Conservation (phyloP, 2,113 vertebrate genomes). For the Xiphophorus hellerii region DNA sequence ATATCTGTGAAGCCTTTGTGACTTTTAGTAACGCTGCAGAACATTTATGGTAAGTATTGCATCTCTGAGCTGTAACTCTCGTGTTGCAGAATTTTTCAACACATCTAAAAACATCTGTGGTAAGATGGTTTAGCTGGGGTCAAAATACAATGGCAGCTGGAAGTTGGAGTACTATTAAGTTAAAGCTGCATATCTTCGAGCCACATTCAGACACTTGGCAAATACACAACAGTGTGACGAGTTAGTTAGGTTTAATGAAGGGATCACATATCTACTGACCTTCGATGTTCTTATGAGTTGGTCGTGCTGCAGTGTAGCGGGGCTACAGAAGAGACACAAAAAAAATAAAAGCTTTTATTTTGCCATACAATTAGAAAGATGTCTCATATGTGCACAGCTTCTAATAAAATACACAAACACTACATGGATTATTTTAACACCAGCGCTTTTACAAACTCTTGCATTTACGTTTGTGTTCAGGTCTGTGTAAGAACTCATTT, state of each 20-base stretch:
- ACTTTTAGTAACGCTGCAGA: too few species aligned
- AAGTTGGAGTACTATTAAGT: too few species aligned
- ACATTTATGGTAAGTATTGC: too few species aligned
- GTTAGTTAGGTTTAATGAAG: neutral
- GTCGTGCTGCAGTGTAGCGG: conserved; percentile 49
- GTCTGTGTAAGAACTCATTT: conserved; percentile 47
- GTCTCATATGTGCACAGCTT: conserved; percentile 6
- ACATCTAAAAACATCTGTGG: too few species aligned
- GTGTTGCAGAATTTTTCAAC: too few species aligned
- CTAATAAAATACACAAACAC: conserved; percentile 19
- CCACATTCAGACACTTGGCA: neutral
- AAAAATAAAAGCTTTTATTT: conserved; percentile 2
- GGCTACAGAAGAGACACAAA: conserved; percentile 33
- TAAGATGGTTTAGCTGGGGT: too few species aligned
- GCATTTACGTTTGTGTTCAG: conserved; percentile 21
- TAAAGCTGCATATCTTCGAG: too few species aligned
- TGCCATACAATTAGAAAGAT: conserved; percentile 10
- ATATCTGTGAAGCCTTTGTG: too few species aligned
- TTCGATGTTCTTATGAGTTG: conserved; percentile 66
- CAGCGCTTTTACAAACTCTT: conserved; percentile 38
- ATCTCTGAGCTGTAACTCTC: too few species aligned
- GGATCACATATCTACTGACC: conserved; percentile 48
- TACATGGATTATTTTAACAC: conserved; percentile 7
- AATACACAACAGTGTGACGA: neutral
- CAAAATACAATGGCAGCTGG: too few species aligned